Evolutionary conservation across 2,888 invertebrate species (phyloP).

Genomic region (Torymus texanus): DNA sequence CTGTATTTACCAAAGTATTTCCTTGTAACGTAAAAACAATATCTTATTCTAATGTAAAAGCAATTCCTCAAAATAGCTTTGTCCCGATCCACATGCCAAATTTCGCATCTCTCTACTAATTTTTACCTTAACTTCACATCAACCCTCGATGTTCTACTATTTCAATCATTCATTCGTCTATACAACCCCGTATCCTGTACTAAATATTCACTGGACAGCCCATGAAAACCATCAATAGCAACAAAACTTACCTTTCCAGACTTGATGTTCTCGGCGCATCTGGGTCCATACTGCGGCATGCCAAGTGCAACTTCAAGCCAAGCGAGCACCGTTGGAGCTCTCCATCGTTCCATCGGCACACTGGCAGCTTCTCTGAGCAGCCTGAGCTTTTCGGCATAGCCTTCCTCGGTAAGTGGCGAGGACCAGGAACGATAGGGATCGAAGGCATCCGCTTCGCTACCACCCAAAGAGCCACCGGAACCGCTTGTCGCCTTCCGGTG

Average conservation of each 20-base stretch:
- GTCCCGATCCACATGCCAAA: too few species aligned
- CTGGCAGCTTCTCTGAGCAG: slow-evolving; percentile 88
- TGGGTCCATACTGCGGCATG: slow-evolving; percentile 94
- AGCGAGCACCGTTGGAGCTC: slow-evolving; percentile 93
- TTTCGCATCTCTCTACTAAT: too few species aligned
- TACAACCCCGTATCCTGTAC: too few species aligned
- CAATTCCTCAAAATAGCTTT: too few species aligned
- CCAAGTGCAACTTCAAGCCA: slow-evolving; percentile 96
- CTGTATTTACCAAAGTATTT: too few species aligned
- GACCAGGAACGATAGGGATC: slow-evolving; percentile 79
- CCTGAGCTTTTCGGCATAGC: slow-evolving; percentile 85
- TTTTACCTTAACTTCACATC: too few species aligned
- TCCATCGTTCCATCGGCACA: slow-evolving; percentile 92
- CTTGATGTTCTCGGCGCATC: slow-evolving; percentile 95
- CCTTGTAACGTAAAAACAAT: too few species aligned
- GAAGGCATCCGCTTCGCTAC: slow-evolving; percentile 78
- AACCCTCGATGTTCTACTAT: too few species aligned
- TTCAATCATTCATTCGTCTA: too few species aligned
- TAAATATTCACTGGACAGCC: too few species aligned
- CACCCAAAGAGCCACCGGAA: slow-evolving; percentile 74
- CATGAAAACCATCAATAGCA: not conserved
- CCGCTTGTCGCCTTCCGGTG: slow-evolving; percentile 86
- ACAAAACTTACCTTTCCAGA: slow-evolving; percentile 87
- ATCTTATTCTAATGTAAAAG: too few species aligned
- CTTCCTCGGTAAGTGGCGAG: slow-evolving; percentile 82